A percentile compares a stretch with the other conserved stretches of the same genome.
phyloP scores from a whole-genome alignment of 2,797 vertebrate species.

The Smutsia temminckii region DNA sequence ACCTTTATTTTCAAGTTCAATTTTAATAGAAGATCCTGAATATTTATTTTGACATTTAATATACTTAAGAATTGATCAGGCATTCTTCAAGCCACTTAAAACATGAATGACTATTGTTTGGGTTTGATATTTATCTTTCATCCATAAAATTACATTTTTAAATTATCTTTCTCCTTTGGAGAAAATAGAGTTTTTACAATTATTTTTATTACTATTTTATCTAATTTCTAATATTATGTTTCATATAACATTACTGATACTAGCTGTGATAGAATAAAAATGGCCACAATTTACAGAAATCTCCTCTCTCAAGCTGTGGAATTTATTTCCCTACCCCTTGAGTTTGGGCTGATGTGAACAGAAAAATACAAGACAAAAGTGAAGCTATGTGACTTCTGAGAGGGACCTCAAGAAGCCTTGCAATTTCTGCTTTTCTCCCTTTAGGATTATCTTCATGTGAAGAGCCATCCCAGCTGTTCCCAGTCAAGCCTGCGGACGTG shows the following conservation, averaged over 20 bases:
- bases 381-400: neutral
- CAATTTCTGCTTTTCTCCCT: neutral
- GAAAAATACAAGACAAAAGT: neutral
- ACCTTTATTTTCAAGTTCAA: neutral
- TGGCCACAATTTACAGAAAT: neutral
- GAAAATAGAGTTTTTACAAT: neutral
- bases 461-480: neutral
- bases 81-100: conserved; percentile 23
- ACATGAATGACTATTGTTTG: neutral
- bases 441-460: neutral
- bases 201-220: neutral
- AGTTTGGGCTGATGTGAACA: neutral
- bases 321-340: neutral
- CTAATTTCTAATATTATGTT: neutral
- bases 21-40: neutral
- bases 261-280: neutral
- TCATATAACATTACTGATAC: neutral
- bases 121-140: neutral
- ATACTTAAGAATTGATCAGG: neutral
- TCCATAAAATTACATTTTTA: neutral
- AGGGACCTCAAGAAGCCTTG: neutral
- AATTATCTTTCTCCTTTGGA: neutral
- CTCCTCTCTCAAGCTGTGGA: neutral
- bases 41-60: conserved; percentile 29
- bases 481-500: neutral